A percentile compares a stretch with the other conserved stretches of the same genome.
Conservation (phyloP, 2,797 vertebrate species). For the Nothura maculosa region DNA sequence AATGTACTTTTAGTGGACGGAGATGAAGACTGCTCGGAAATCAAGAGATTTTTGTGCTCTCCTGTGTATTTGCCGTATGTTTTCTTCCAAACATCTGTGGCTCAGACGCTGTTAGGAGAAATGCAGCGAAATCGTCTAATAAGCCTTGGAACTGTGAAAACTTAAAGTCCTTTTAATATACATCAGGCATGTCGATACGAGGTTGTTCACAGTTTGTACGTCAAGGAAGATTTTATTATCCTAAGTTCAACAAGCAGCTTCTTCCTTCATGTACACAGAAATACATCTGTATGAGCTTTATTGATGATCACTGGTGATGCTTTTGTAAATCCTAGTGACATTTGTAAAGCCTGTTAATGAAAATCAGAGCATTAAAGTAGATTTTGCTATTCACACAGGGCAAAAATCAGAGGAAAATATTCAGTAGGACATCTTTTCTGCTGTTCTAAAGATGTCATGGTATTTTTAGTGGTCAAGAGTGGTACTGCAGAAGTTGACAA, state of each 20-base stretch:
- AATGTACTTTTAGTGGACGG: conserved; percentile 46
- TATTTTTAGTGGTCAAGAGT: neutral
- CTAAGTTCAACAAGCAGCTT: conserved; percentile 60
- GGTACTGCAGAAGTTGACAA: neutral
- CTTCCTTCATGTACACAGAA: conserved; percentile 41
- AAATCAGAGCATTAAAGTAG: conserved; percentile 54
- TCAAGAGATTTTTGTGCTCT: conserved; percentile 37
- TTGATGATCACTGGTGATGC: neutral
- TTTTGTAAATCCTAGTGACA: conserved; percentile 58
- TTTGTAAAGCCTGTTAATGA: conserved; percentile 61
- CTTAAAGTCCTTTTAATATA: conserved; percentile 46
- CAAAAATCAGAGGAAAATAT: neutral
- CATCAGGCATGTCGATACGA: neutral
- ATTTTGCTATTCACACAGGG: neutral
- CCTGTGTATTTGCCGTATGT: conserved; percentile 44
- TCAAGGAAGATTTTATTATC: conserved; percentile 60
- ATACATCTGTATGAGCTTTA: conserved; percentile 58
- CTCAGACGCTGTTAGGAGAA: conserved; percentile 25
- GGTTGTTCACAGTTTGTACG: conserved; percentile 39
- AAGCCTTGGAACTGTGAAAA: conserved; percentile 62
- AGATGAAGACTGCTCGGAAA: conserved; percentile 31
- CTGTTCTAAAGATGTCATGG: neutral
- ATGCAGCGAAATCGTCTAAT: conserved; percentile 43
- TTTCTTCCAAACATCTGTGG: conserved; percentile 51
- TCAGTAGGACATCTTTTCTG: conserved; percentile 18